Conservation (phyloP, 1,140 invertebrate genomes). For the Sesamia nonagrioides region DNA sequence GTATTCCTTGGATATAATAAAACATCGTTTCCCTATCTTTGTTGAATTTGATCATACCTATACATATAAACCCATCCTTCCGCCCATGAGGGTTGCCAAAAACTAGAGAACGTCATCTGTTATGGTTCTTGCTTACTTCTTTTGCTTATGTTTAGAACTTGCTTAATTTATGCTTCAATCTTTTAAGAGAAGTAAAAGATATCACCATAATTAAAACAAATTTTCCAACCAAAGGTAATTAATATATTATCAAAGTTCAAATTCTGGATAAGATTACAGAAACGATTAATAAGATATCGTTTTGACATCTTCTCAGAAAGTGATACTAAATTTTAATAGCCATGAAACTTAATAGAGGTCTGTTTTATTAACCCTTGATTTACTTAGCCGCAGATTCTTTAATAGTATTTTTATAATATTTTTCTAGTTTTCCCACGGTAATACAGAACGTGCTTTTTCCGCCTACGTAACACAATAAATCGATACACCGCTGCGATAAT, state of each 20-base stretch:
- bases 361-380: slow-evolving; percentile 44
- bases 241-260: not conserved
- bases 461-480: slow-evolving; percentile 61
- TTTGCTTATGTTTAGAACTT: no score
- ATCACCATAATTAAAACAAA: not conserved
- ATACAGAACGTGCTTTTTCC: slow-evolving; percentile 48
- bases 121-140: no score
- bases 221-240: not conserved
- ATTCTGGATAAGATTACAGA: slow-evolving; percentile 14
- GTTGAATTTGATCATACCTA: not conserved
- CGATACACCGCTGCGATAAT: slow-evolving; percentile 60
- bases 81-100: no score
- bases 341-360: slow-evolving; percentile 48
- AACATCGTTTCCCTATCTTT: not conserved
- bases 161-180: no score
- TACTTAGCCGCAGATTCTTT: slow-evolving; percentile 32
- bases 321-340: slow-evolving; percentile 14
- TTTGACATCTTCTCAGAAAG: slow-evolving; percentile 18
- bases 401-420: slow-evolving; percentile 40
- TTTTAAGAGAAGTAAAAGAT: not conserved
- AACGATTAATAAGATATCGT: slow-evolving; percentile 19
- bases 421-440: slow-evolving; percentile 46
- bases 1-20: no score
- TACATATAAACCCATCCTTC: no score
- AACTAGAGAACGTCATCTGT: no score